Base-by-base conservation (phyloP, 2,888 invertebrate genomes). In the Andrena dorsata region DNA sequence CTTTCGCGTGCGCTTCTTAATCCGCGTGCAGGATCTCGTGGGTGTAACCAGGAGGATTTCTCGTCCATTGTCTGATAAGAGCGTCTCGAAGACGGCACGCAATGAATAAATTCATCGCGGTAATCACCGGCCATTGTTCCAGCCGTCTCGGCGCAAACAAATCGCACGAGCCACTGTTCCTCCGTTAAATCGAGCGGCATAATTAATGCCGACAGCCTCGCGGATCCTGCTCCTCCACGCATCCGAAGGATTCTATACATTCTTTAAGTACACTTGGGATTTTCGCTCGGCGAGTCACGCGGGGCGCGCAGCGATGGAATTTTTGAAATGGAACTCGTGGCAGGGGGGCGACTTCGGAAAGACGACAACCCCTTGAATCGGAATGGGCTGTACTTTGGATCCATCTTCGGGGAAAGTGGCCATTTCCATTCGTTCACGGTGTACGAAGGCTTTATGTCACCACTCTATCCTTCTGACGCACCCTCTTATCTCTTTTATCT, bases 81-180 rank as follows among this genome's bases (percentile, higher is more conserved):
- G 66, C 64, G n/a, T 4, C 30, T 30, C 26, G 60, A 74, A 35
- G 65, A 72, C 69, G 64, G 61, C 82, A 71, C 69, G 82, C 80
- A 16, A 75, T 30, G 66, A 75, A 80, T 82, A 82, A 80, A 82
- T 82, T 80, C 70, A 63, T 82, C 64, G n/a, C 23, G 60, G 51
- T 66, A 71, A 69, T 56, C 70, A 49, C 47, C 26, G 32, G 28
- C 41, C 66, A 66, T 75, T 74, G 74, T 80, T 75, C 20, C 61
- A 6, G 16, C 7, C 8, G 32, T 28, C 7, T 16, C 47, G 78
- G 3, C 23, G 35, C 61, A 26, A 66, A 66, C 78, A 69, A 51
- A 80, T 80, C 56, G 49, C 56, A 63, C 13, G 10, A n/a, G 30
- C 32, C 35, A 7, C 71, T 30, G 49, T 64, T 28, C 28, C 53